A percentile compares a stretch with the other conserved stretches of the same genome.
Evolutionary conservation across 1,140 invertebrate species (phyloP).

Genomic region (Pteromalus puparum): DNA sequence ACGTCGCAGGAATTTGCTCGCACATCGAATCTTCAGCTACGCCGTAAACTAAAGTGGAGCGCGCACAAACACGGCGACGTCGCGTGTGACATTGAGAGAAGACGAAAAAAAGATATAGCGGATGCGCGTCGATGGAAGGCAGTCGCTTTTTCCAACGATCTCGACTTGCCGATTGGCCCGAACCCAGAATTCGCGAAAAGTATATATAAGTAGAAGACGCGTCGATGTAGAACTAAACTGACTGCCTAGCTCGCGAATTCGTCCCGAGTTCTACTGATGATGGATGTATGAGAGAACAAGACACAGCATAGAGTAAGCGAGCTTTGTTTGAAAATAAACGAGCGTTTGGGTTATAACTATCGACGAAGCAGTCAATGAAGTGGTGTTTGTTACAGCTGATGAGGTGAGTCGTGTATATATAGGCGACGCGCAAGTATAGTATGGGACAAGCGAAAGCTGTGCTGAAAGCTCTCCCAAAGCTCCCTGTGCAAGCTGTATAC

Average conservation of each 20-base stretch:
- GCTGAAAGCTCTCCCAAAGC: neutral
- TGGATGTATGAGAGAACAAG: no score
- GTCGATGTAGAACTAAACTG: no score
- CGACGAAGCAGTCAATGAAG: no score
- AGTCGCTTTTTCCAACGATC: neutral
- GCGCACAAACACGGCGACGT: neutral
- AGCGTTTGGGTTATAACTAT: no score
- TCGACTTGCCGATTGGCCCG: neutral
- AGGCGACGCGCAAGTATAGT: no score
- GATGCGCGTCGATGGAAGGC: neutral
- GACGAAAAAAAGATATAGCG: neutral
- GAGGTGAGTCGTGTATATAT: no score
- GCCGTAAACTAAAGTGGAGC: neutral
- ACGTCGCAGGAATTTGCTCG: slow-evolving; percentile 8
- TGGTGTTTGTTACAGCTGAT: no score
- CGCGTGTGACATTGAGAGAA: neutral
- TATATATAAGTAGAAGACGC: neutral
- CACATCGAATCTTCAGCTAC: neutral
- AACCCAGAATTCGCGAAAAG: neutral
- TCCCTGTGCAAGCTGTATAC: neutral
- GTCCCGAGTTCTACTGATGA: no score
- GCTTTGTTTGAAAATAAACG: no score
- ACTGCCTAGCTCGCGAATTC: no score
- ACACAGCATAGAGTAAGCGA: no score
- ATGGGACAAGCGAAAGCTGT: neutral